Evolutionary conservation across 2,888 invertebrate species (phyloP), one percentile per base, ranked within the genome.

Genomic region (Rhingia rostrata): DNA sequence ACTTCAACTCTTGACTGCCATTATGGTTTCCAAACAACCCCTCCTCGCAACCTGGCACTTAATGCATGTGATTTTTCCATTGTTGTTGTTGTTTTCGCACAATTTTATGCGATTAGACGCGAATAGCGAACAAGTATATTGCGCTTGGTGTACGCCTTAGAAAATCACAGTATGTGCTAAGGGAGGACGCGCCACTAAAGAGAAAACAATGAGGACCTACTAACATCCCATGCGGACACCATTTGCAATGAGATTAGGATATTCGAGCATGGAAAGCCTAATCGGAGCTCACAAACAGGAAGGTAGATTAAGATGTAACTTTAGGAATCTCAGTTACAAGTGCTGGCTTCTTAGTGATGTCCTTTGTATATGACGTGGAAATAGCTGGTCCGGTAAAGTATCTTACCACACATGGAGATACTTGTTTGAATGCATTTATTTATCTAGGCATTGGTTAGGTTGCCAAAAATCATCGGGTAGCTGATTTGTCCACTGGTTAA

Each of bases 1-100:
- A 84, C 84, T 84, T 84, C 73, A 69, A 79, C 83, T 83, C 84
- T 75, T 80, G 80, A 80, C 84, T 80, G 79, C 84, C 80, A 84
- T 84, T 75, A 84, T 80, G 74, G 84, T 80, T 84, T 80, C 66
- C 70, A 84, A 58, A 12, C 74, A 63, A 67, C 64, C 69, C 80
- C 84, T 70, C 60, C 12, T 53, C 9, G 54, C 39, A 43, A 14
- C 41, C 22, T 73, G 47, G 54, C 51, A 54, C 54, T 74, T 32
- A 66, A 35, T 53, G 61, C 39, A 72, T 70, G 60, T 41, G 43
- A 37, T 39, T 33, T 67, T 60, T 56, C 58, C 54, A 47, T 56
- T 60, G 6, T 9, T 32, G 35, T 51, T 66, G 35, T 60, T 22
- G 22, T 22, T 22, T 22, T 67, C 56, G 64, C 74, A 70, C 60